Conservation (phyloP, 2,888 invertebrate genomes). For the Hydroisotoma schaefferi region DNA sequence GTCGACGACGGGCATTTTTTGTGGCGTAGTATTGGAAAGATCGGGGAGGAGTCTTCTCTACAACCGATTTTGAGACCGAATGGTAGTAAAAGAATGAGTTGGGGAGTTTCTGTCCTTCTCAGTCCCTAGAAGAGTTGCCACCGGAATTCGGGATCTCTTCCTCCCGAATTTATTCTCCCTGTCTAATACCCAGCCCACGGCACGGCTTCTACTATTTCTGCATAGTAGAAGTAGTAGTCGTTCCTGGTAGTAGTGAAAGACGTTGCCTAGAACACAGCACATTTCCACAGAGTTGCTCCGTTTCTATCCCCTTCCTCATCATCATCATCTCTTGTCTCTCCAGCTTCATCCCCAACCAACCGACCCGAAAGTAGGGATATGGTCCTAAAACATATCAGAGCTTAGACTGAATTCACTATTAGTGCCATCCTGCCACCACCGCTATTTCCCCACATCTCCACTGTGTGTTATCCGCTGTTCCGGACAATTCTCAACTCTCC, state of each 20-base stretch:
- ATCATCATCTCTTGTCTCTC: slow-evolving; percentile 6
- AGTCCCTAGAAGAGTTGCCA: slow-evolving; percentile 9
- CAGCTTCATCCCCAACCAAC: too few relatives aligned
- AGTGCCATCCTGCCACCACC: neutral
- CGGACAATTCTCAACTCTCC: slow-evolving; percentile 14
- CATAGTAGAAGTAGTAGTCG: too few relatives aligned
- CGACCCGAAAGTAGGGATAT: too few relatives aligned
- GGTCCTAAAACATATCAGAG: neutral
- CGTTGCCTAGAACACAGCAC: neutral
- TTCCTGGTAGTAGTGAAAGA: neutral
- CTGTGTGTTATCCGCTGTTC: too few relatives aligned
- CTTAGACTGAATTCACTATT: slow-evolving; percentile 9
- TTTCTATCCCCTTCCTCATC: slow-evolving; percentile 19
- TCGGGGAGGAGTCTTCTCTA: slow-evolving; percentile 46
- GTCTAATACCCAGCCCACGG: too few relatives aligned
- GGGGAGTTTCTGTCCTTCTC: slow-evolving; percentile 10
- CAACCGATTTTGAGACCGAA: slow-evolving; percentile 46
- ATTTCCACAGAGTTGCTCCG: slow-evolving; percentile 21
- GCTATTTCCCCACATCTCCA: slow-evolving; percentile 4
- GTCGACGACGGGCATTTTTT: neutral
- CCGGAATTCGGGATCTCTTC: slow-evolving; percentile 37
- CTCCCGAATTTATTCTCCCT: slow-evolving; percentile 20
- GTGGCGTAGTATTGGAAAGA: slow-evolving; percentile 35
- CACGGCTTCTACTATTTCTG: too few relatives aligned
- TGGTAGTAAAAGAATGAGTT: slow-evolving; percentile 47